Base-by-base conservation (phyloP, 2,888 invertebrate genomes). In the Philereme transversata region DNA sequence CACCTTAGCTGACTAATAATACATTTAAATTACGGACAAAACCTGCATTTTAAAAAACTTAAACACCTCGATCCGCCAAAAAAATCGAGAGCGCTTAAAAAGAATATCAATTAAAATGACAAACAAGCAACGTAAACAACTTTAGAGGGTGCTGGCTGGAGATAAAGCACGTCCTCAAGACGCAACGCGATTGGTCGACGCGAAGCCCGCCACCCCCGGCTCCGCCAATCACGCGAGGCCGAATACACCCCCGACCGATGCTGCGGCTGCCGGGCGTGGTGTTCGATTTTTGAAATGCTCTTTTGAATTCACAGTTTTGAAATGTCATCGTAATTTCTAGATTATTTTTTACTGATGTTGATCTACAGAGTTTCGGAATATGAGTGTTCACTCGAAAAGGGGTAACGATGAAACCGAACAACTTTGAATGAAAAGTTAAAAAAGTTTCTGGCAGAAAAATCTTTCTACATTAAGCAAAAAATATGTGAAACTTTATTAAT, bases 61-160 rank as follows among this genome's bases (percentile, higher is more conserved):
- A 65, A 44, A 51, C 52, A 40, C 54, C 65, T 54, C 65, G 63
- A 67, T 65, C 63, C 67, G 67, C 67, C 65, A 67, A 66, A 67
- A 68, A 64, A 57, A 70, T 72, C 73, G 70, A 71, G 68, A 71
- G 71, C 69, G 78, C 75, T 82, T 82, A 84, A 84, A 84, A 79
- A 78, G 82, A 81, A 81, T 84, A 87, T 86, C 87, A 86, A 87
- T 87, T 87, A 87, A 83, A 79, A 82, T 76, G 82, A 83, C 90
- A 91, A 91, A 91, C 90, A 91, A 83, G 90, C 90, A 84, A 71
- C 82, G 87, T 84, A 90, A 91, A 91, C 91, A 83, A 82, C 83
- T 83, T 80, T 82, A 81, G 82, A 82, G 87, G 86, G 86, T 81
- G 81, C 79, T 69, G 68, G 75, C 75, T 58, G 68, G 72, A 87